Percentiles rank a stretch among this genome's conserved stretches.
Evolutionary conservation across 2,113 vertebrate species (phyloP).

Genomic region (Trochalopteron elliotii): DNA sequence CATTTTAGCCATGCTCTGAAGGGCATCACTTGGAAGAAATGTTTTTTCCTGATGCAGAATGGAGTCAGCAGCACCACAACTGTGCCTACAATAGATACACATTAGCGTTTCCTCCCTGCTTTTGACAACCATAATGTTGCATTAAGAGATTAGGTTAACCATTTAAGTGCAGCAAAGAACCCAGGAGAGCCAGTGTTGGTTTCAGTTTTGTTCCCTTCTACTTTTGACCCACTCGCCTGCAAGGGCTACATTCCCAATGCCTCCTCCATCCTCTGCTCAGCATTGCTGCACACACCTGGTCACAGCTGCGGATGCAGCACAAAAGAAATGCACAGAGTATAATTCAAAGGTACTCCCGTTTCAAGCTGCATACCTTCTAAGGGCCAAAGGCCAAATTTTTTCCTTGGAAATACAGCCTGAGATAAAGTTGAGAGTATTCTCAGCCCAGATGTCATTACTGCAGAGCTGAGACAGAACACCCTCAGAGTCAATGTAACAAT

Average conservation of each 20-base stretch:
- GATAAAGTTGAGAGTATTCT: not conserved
- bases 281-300: not conserved
- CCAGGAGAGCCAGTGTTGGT: not conserved
- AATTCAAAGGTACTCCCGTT: not conserved
- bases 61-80: not conserved
- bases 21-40: not conserved
- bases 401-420: not conserved
- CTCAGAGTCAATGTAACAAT: not conserved
- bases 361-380: not conserved
- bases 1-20: not conserved
- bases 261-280: not conserved
- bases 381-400: not conserved
- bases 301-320: not conserved
- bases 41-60: not conserved
- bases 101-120: not conserved
- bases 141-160: not conserved
- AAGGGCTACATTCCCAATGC: not conserved
- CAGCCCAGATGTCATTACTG: not conserved
- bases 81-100: not conserved
- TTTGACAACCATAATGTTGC: not conserved
- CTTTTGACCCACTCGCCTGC: not conserved
- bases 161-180: not conserved
- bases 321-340: not conserved
- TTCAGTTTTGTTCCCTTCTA: not conserved
- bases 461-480: not conserved